Evolutionary conservation across 1,140 invertebrate genomes (phyloP).

Genomic region (Dinoponera quadriceps): DNA sequence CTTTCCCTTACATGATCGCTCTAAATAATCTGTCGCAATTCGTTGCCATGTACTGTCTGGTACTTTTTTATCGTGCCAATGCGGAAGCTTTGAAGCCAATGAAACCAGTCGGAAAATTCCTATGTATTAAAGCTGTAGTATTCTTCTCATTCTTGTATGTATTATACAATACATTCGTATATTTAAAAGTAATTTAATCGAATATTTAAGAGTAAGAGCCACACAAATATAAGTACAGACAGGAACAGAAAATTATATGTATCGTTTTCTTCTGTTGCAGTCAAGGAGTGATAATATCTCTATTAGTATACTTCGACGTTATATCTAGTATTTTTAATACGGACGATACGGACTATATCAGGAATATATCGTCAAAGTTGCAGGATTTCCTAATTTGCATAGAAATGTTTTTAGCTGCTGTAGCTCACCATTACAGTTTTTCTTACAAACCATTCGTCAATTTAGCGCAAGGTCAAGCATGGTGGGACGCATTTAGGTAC

Average conservation of each 20-base stretch:
- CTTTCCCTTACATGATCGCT: conserved; percentile 96
- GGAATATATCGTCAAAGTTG: conserved; percentile 91
- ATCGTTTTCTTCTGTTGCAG: conserved; percentile 86
- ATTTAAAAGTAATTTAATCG: not conserved
- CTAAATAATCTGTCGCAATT: conserved; percentile 98
- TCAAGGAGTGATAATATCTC: conserved; percentile 95
- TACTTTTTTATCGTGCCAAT: conserved; percentile 97
- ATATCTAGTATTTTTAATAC: conserved; percentile 90
- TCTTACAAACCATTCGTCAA: conserved; percentile 94
- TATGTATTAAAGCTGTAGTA: conserved; percentile 99
- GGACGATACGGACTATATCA: conserved; percentile 88
- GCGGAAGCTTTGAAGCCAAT: conserved; percentile 94
- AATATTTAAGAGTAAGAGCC: not conserved
- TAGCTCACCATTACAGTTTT: conserved; percentile 98
- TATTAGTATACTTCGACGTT: conserved; percentile 92
- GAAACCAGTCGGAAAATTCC: conserved; percentile 97
- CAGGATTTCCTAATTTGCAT: conserved; percentile 99
- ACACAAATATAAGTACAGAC: too few species aligned
- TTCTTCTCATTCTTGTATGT: conserved; percentile 99
- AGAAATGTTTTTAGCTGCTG: conserved; percentile 98
- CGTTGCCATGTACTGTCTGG: conserved; percentile 98
- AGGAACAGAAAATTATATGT: not conserved
- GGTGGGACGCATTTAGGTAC: conserved; percentile 87
- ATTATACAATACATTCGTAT: not conserved
- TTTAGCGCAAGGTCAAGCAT: conserved; percentile 85